These are phyloP conservation scores for Eupelmus urozonus DNA, from an alignment of 2,888 invertebrate species.

Conservation along the genomic window DNA sequence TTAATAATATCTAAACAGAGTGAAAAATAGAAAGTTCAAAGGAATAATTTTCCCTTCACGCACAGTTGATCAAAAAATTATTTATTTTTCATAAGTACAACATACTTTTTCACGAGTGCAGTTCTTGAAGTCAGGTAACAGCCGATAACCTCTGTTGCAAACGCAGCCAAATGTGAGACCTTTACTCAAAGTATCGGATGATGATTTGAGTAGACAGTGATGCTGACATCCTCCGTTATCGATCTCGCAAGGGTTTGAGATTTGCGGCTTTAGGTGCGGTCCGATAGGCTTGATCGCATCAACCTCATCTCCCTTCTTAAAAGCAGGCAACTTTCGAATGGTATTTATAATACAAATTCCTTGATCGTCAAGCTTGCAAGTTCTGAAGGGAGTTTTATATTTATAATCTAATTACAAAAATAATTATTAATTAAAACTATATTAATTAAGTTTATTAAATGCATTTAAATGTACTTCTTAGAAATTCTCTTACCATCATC, in stretches of 20 bases:
- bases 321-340: background rate
- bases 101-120: background rate
- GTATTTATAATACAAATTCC: background rate
- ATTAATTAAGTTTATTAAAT: background rate
- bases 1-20: no score
- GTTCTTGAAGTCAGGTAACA: background rate
- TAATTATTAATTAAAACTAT: no score
- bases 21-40: no score
- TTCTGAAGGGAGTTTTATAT: background rate
- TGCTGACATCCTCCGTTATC: conserved; percentile 18
- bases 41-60: no score
- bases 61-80: no score
- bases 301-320: background rate
- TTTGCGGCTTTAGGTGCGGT: background rate
- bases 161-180: background rate
- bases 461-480: background rate
- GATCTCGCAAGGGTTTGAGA: background rate
- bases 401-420: background rate
- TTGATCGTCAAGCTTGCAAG: background rate
- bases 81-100: background rate
- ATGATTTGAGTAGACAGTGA: conserved; percentile 12
- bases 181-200: background rate
- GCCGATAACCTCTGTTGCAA: background rate
- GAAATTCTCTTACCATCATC: background rate
- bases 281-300: background rate